Conservation (phyloP, 2,888 invertebrate species). For the Falcaria lacertinaria region DNA sequence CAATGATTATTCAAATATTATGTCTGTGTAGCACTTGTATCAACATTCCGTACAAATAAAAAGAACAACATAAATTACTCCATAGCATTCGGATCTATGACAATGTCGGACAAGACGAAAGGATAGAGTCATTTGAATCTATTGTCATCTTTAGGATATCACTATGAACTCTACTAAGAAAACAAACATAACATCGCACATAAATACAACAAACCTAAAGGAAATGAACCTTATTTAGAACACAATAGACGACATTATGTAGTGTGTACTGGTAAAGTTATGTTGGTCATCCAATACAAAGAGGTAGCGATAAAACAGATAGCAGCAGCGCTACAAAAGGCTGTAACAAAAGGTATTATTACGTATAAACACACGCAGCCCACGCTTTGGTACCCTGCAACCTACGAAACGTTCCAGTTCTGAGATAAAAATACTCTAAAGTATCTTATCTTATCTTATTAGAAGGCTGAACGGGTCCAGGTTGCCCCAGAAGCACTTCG, state of each 20-base stretch:
- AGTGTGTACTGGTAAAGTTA: conserved; percentile 9
- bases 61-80: conserved; percentile 60
- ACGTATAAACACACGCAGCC: conserved; percentile 43
- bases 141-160: conserved; percentile 63
- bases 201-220: conserved; percentile 10
- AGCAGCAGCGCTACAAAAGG: conserved; percentile 58
- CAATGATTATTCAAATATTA: conserved; percentile 42
- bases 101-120: conserved; percentile 58
- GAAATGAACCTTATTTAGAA: conserved; percentile 25
- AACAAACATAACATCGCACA: conserved; percentile 23
- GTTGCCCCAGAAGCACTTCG: no score
- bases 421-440: not conserved
- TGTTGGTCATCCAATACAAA: conserved; percentile 42
- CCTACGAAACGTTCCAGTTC: not conserved
- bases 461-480: no score
- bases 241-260: conserved; percentile 14
- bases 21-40: conserved; percentile 56
- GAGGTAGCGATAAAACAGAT: conserved; percentile 69
- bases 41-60: conserved; percentile 47
- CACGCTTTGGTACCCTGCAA: conserved; percentile 17
- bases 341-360: conserved; percentile 64
- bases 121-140: conserved; percentile 72
- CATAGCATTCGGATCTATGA: conserved; percentile 42
- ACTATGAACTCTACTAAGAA: conserved; percentile 37
- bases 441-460: no score